A percentile compares a stretch with the other conserved stretches of the same genome.
Evolutionary conservation across 2,113 vertebrate genomes (phyloP).

Genomic region (Pteruthius melanotis): DNA sequence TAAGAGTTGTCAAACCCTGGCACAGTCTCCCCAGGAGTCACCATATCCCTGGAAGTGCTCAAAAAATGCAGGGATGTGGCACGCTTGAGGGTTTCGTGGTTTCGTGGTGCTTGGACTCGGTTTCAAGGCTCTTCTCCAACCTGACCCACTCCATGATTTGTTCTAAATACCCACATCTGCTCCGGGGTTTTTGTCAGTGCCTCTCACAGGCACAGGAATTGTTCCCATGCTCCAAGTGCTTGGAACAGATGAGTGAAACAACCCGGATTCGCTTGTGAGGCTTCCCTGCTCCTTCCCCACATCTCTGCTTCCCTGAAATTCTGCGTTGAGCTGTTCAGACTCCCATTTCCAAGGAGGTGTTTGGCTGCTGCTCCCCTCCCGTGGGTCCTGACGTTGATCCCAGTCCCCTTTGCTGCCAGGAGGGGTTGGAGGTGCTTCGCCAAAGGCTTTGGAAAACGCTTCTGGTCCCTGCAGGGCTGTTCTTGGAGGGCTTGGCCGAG

Average conservation of each 20-base stretch:
- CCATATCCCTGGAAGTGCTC: neutral
- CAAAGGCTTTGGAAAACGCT: neutral
- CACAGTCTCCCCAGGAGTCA: neutral
- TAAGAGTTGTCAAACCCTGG: too few relatives aligned
- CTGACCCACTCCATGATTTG: neutral
- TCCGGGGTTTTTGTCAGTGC: neutral
- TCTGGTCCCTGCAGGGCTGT: fast-evolving
- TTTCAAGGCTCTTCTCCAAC: neutral
- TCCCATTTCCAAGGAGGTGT: fast-evolving
- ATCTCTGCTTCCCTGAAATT: neutral
- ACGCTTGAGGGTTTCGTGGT: neutral
- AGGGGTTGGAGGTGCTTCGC: neutral
- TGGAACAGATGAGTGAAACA: neutral
- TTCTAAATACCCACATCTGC: neutral
- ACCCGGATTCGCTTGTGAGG: neutral
- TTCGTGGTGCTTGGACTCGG: neutral
- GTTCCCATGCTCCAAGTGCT: fast-evolving
- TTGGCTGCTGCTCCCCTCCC: neutral
- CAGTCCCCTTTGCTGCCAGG: neutral
- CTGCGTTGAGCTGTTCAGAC: fast-evolving
- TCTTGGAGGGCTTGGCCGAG: neutral
- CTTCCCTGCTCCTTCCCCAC: neutral
- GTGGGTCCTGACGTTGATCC: fast-evolving
- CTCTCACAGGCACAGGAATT: neutral
- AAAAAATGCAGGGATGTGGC: neutral